phyloP scores from a whole-genome alignment of 1,140 invertebrate species.

The Heliconius eleuchia region DNA sequence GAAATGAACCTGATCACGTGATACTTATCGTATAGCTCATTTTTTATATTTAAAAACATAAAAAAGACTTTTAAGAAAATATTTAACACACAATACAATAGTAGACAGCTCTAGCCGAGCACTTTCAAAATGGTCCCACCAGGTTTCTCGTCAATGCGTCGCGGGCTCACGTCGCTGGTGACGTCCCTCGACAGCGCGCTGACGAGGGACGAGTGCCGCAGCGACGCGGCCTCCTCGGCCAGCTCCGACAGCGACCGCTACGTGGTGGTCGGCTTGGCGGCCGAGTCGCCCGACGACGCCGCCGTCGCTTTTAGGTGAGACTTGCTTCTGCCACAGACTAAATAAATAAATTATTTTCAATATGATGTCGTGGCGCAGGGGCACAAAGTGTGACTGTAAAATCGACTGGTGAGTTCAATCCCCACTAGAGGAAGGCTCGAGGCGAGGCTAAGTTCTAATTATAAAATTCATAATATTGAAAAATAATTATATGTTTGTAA shows the following conservation, averaged over 20 bases:
- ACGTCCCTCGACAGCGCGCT: conserved; percentile 91
- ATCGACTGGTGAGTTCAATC: no score
- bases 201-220: conserved; percentile 87
- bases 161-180: conserved; percentile 89
- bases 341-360: no score
- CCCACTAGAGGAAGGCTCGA: no score
- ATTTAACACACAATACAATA: no score
- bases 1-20: background rate
- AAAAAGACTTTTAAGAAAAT: no score
- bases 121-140: background rate
- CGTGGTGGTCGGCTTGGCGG: conserved; percentile 84
- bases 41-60: no score
- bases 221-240: conserved; percentile 86
- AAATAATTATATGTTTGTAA: no score
- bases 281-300: conserved; percentile 84
- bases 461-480: no score
- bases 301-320: conserved; percentile 83
- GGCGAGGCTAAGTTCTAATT: no score
- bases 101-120: background rate
- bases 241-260: conserved; percentile 91
- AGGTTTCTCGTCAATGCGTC: conserved; percentile 54
- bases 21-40: no score
- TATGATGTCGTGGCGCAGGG: no score
- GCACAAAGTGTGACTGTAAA: no score
- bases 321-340: background rate